These are phyloP conservation scores for Sepiola atlantica DNA, from an alignment of 2,888 invertebrate genomes.

Conservation along the genomic window DNA sequence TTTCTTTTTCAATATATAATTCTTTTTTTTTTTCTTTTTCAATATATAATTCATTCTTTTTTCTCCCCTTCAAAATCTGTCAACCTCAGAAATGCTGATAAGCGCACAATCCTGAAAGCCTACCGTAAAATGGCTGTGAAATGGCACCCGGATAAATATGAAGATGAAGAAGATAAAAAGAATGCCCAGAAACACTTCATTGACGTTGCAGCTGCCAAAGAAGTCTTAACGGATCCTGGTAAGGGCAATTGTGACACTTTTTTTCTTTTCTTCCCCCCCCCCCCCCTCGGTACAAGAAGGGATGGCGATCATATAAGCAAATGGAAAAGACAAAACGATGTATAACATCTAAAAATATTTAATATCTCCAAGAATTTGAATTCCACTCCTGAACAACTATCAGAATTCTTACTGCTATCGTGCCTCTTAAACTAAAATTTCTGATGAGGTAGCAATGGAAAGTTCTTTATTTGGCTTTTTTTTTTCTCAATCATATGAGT, in stretches of 20 bases:
- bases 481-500: too few relatives aligned
- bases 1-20: too few relatives aligned
- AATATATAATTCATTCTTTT: background rate
- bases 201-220: constrained; percentile 98
- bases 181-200: constrained; percentile 97
- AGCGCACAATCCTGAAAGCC: constrained; percentile 93
- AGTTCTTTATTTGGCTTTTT: too few relatives aligned
- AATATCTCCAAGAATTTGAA: too few relatives aligned
- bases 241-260: constrained; percentile 49
- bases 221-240: constrained; percentile 85
- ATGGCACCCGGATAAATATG: constrained; percentile 98
- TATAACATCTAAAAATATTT: too few relatives aligned
- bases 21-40: background rate
- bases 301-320: too few relatives aligned
- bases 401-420: too few relatives aligned
- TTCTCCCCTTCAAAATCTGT: background rate
- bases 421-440: too few relatives aligned
- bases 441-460: too few relatives aligned
- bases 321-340: too few relatives aligned
- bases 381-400: too few relatives aligned
- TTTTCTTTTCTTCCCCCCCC: background rate
- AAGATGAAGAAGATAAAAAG: constrained; percentile 84
- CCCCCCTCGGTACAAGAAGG: too few relatives aligned
- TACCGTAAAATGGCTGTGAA: constrained; percentile 97
- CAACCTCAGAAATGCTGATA: constrained; percentile 82